These are phyloP conservation scores for Myrmecophaga tridactyla DNA, from an alignment of 2,113 vertebrate species.

Conservation along the genomic window DNA sequence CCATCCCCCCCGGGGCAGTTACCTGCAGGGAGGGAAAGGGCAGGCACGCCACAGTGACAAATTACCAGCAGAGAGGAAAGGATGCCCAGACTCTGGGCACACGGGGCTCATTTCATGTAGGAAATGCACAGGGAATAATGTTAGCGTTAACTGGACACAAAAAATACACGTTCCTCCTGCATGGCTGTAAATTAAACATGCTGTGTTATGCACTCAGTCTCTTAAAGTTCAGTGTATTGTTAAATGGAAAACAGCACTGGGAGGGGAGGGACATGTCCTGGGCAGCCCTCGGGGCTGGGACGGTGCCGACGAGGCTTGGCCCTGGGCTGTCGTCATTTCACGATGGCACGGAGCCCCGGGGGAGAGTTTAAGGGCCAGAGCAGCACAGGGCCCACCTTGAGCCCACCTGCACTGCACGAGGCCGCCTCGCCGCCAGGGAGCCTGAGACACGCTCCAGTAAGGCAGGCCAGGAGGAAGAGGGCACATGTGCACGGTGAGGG, in stretches of 20 bases:
- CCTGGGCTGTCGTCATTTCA: neutral
- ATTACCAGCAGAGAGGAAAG: neutral
- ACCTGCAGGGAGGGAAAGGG: neutral
- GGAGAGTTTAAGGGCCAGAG: neutral
- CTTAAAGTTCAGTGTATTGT: neutral
- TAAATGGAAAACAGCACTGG: neutral
- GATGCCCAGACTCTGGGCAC: neutral
- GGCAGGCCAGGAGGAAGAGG: neutral
- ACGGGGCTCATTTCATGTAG: neutral
- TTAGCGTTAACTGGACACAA: neutral
- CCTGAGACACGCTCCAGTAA: neutral
- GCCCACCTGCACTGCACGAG: neutral
- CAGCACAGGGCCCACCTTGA: neutral
- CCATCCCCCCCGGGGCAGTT: neutral
- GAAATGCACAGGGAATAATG: neutral
- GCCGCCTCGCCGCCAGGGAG: neutral
- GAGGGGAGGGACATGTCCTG: accelerated
- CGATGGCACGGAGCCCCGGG: neutral
- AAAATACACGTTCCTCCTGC: neutral
- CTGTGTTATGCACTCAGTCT: neutral
- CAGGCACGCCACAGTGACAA: neutral
- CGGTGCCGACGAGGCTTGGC: neutral
- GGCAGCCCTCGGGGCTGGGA: neutral
- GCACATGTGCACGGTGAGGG: neutral
- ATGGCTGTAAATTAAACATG: neutral